phyloP scores from a whole-genome alignment of 2,113 vertebrate genomes.

The Peromyscus leucopus region DNA sequence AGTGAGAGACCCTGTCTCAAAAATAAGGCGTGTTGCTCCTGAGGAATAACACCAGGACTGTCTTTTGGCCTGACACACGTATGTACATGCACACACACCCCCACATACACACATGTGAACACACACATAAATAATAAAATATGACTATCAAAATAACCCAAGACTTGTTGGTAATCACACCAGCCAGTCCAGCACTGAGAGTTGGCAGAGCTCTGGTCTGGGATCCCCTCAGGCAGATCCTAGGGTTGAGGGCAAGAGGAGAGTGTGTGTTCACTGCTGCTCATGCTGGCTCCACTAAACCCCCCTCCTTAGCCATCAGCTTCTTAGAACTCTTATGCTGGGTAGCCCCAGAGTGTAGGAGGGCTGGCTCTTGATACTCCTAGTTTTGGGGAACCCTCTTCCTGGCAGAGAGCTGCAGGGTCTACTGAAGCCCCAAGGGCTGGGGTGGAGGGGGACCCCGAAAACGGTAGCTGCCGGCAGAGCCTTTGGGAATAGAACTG shows the following conservation, averaged over 20 bases:
- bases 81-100: too few species aligned
- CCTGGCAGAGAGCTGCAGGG: not conserved
- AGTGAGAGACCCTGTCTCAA: not conserved
- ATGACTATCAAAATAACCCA: not conserved
- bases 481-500: rapidly evolving
- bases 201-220: not conserved
- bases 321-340: not conserved
- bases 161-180: rapidly evolving
- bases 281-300: not conserved
- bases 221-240: not conserved
- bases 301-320: not conserved
- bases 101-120: not conserved
- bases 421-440: not conserved
- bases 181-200: not conserved
- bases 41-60: not conserved
- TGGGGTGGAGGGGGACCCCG: rapidly evolving
- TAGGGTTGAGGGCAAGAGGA: too few species aligned
- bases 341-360: not conserved
- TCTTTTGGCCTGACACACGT: not conserved
- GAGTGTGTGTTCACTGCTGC: not conserved
- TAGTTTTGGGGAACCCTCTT: not conserved
- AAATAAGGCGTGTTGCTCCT: not conserved
- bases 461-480: rapidly evolving
- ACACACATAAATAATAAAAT: not conserved
- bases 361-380: not conserved